phyloP scores from a whole-genome alignment of 2,113 vertebrate genomes.

The Sebastes fasciatus region DNA sequence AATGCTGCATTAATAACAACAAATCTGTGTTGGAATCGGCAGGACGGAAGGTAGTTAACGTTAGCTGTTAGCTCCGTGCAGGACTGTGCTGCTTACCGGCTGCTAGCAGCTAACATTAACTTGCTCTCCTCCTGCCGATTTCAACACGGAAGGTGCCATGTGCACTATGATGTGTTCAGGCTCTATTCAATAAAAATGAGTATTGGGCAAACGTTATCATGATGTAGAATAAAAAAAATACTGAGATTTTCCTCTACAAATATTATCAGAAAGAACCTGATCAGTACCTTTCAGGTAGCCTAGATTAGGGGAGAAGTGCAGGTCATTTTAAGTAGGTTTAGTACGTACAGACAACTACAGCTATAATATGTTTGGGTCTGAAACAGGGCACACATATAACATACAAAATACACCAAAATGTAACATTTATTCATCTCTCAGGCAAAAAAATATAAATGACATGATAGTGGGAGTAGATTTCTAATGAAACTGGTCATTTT shows the following conservation, averaged over 20 bases:
- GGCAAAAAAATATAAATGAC: neutral
- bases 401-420: neutral
- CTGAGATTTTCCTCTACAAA: neutral
- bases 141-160: too few species aligned
- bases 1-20: too few species aligned
- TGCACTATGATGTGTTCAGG: too few species aligned
- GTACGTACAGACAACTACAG: neutral
- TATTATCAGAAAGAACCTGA: neutral
- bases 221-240: too few species aligned
- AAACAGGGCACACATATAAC: neutral
- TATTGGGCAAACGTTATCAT: too few species aligned
- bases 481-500: neutral
- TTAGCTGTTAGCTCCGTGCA: too few species aligned
- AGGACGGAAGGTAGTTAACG: too few species aligned
- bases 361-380: neutral
- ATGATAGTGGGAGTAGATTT: neutral
- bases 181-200: too few species aligned
- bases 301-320: neutral
- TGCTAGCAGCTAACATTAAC: too few species aligned
- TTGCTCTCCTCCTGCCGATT: too few species aligned
- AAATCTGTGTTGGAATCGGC: too few species aligned
- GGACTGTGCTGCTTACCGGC: too few species aligned
- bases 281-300: neutral
- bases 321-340: neutral
- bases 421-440: neutral